A percentile compares a stretch with the other conserved stretches of the same genome.
Conservation (phyloP, 2,888 invertebrate species). For the Acronicta psi region DNA sequence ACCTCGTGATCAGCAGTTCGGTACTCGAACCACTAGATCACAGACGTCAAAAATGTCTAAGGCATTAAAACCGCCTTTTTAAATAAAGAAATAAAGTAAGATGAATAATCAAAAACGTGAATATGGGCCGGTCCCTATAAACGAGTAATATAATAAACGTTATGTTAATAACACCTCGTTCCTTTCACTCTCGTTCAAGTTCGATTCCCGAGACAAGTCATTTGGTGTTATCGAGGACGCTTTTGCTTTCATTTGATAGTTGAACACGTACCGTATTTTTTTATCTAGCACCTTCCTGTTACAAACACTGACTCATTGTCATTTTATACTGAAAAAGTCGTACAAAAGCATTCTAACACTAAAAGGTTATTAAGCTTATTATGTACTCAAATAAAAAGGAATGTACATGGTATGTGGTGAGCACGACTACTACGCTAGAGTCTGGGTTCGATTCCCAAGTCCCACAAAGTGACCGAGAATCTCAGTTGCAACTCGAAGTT, state of each 20-base stretch:
- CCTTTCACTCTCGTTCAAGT: constrained; percentile 84
- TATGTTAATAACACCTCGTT: constrained; percentile 65
- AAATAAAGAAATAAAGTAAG: not conserved
- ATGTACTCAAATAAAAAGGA: no score
- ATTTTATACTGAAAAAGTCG: constrained; percentile 9
- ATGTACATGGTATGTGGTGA: no score
- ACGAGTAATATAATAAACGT: constrained; percentile 54
- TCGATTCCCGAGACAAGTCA: constrained; percentile 78
- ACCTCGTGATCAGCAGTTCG: no score
- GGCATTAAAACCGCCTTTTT: no score
- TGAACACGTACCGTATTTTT: constrained; percentile 59
- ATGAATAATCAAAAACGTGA: constrained; percentile 26
- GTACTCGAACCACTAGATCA: no score
- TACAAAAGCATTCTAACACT: constrained; percentile 5
- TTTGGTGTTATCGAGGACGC: constrained; percentile 77
- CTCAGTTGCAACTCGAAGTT: no score
- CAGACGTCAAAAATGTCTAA: no score
- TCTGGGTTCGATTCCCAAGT: no score
- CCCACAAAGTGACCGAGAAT: no score
- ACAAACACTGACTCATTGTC: constrained; percentile 39
- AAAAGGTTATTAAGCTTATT: not conserved
- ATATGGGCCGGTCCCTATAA: constrained; percentile 42
- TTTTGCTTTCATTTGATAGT: constrained; percentile 80
- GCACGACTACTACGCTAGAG: no score
- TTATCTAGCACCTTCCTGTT: constrained; percentile 33